Conservation (phyloP, 2,113 vertebrate species). For the Guaruba guarouba region DNA sequence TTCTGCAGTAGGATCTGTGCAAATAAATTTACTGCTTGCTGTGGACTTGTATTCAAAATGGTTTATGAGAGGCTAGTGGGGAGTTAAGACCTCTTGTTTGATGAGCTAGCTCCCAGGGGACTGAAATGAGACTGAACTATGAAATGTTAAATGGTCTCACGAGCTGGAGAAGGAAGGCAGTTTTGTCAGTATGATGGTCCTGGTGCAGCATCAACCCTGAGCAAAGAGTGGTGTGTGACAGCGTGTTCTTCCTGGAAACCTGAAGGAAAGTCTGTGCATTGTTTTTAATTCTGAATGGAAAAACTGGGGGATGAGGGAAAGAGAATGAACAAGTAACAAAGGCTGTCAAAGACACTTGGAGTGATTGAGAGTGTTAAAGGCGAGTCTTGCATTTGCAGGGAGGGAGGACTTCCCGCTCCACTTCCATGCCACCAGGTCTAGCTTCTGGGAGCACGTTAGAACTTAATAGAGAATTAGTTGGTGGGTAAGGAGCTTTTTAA, state of each 20-base stretch:
- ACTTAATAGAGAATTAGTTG: neutral
- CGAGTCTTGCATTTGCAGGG: neutral
- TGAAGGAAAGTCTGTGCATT: neutral
- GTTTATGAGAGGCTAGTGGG: neutral
- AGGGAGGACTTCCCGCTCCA: neutral
- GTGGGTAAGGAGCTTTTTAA: neutral
- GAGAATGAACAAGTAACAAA: neutral
- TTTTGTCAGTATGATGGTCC: neutral
- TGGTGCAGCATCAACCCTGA: accelerated
- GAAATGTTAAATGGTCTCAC: neutral
- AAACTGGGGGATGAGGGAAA: neutral
- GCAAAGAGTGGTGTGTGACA: neutral
- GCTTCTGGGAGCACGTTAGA: neutral
- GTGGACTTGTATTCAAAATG: neutral
- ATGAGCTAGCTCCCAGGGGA: neutral
- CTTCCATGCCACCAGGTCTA: neutral
- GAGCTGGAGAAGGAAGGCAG: neutral
- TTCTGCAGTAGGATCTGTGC: neutral
- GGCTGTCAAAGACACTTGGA: neutral
- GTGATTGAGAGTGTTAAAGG: neutral
- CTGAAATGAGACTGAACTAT: neutral
- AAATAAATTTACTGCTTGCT: neutral
- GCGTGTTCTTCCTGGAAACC: neutral
- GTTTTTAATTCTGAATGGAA: neutral
- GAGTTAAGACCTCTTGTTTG: neutral